phyloP scores from a whole-genome alignment of 2,797 vertebrate species.

The Sardinella longiceps region DNA sequence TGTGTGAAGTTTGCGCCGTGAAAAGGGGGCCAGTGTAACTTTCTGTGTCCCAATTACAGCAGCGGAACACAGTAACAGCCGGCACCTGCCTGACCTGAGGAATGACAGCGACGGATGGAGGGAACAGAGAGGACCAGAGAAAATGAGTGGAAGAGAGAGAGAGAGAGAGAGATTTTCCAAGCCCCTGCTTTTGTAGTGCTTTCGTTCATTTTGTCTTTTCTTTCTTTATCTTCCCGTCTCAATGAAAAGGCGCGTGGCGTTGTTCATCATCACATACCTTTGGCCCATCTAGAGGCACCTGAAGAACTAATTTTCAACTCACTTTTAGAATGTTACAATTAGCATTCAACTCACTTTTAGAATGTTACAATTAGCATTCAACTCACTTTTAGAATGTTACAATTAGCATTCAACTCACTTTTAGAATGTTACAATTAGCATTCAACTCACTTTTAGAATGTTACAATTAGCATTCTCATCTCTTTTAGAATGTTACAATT shows the following conservation, averaged over 20 bases:
- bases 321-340: too few species aligned
- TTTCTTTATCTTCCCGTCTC: not conserved
- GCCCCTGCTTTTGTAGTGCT: not conserved
- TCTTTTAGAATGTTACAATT: too few species aligned
- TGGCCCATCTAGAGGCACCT: not conserved
- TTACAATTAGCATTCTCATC: too few species aligned
- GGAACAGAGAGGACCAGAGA: not conserved
- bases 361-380: too few species aligned
- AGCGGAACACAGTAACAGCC: not conserved
- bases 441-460: too few species aligned
- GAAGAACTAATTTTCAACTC: too few species aligned
- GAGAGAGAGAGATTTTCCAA: not conserved
- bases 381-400: too few species aligned
- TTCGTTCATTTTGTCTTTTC: not conserved
- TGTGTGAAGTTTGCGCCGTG: not conserved
- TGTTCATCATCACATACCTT: not conserved
- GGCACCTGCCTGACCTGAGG: not conserved
- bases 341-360: too few species aligned
- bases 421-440: too few species aligned
- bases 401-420: too few species aligned
- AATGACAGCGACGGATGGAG: not conserved
- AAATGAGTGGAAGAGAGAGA: not conserved
- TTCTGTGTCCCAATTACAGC: not conserved
- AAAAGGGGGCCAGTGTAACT: not conserved
- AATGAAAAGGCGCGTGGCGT: not conserved